These are phyloP conservation scores for Halcyon senegalensis DNA, from an alignment of 2,113 vertebrate genomes.

Conservation along the genomic window DNA sequence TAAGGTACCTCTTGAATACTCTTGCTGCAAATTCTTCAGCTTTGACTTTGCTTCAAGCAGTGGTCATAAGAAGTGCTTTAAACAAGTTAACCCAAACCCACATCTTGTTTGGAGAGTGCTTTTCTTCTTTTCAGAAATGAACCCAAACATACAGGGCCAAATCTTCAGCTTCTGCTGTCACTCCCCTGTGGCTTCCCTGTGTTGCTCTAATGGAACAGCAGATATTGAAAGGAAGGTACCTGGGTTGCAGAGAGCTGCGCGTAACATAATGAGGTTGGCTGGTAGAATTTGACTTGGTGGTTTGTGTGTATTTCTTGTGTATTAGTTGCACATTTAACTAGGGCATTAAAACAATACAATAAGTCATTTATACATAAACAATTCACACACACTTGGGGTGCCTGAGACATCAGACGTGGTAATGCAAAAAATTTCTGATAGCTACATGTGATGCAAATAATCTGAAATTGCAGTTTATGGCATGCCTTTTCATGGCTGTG, in stretches of 20 bases:
- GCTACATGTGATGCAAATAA: background rate
- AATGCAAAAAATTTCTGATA: background rate
- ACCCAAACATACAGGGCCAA: background rate
- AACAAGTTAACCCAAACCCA: background rate
- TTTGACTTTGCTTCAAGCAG: background rate
- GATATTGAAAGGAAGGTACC: background rate
- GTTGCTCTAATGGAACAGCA: background rate
- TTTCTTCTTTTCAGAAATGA: background rate
- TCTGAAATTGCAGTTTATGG: background rate
- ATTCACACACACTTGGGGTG: too few relatives aligned
- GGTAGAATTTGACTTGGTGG: background rate
- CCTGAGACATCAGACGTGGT: background rate
- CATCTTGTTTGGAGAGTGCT: background rate
- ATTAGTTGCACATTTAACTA: background rate
- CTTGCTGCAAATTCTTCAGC: background rate
- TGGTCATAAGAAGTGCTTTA: background rate
- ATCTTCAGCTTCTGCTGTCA: accelerated
- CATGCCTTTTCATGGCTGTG: background rate
- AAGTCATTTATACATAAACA: background rate
- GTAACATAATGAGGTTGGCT: background rate
- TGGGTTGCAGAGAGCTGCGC: accelerated
- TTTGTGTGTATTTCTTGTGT: background rate
- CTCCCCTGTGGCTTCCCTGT: background rate
- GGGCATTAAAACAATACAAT: background rate
- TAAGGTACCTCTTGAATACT: background rate